phyloP scores from a whole-genome alignment of 2,888 invertebrate species.

The Campoplex nolae region DNA sequence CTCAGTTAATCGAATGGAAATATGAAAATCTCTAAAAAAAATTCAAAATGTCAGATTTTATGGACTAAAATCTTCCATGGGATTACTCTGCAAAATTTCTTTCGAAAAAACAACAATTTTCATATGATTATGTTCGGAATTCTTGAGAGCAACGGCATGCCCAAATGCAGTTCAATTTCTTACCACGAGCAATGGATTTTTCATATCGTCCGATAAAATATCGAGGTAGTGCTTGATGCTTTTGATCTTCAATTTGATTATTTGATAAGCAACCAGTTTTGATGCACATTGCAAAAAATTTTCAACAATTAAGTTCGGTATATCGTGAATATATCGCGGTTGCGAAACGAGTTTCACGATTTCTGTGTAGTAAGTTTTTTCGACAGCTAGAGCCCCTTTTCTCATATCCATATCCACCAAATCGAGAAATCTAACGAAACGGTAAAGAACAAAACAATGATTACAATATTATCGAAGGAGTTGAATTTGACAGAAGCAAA shows the following conservation, averaged over 20 bases:
- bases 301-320: slow-evolving; percentile 64
- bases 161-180: background rate
- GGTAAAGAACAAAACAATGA: background rate
- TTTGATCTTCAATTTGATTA: slow-evolving; percentile 75
- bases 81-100: too few relatives aligned
- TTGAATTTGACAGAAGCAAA: background rate
- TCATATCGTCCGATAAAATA: slow-evolving; percentile 71
- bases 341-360: slow-evolving; percentile 76
- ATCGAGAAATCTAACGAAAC: slow-evolving; percentile 73
- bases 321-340: slow-evolving; percentile 75
- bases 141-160: too few relatives aligned
- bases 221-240: slow-evolving; percentile 76
- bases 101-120: too few relatives aligned
- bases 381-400: slow-evolving; percentile 71
- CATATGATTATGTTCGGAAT: too few relatives aligned
- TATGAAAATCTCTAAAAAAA: too few relatives aligned
- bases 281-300: slow-evolving; percentile 76
- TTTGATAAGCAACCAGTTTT: slow-evolving; percentile 75
- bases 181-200: slow-evolving; percentile 77
- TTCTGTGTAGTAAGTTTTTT: slow-evolving; percentile 75
- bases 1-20: too few relatives aligned
- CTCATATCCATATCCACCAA: slow-evolving; percentile 73
- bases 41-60: too few relatives aligned
- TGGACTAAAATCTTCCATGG: too few relatives aligned
- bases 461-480: background rate